Evolutionary conservation across 2,888 invertebrate species (phyloP), one percentile per base, ranked within the genome.

Genomic region (Patella depressa): DNA sequence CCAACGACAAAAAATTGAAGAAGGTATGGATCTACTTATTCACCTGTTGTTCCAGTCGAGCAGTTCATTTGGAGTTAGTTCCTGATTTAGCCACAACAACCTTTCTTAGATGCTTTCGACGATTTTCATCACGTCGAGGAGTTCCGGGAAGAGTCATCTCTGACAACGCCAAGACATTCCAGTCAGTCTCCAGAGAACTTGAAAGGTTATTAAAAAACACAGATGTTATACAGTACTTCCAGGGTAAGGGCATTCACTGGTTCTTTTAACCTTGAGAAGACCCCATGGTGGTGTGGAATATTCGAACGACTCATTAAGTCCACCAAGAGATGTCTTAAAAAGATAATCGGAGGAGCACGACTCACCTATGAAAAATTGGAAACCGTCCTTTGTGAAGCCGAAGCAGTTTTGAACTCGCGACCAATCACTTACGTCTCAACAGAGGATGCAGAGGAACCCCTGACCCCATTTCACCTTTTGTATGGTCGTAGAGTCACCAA

Each of bases 201-300:
- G 59, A n/a, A 19, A 59, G 11, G 59, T 19, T 59, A n/a, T 59
- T 19, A 17, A 59, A 59, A 11, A 19, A 59, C 19, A 19, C 19
- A 15, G 59, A 59, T 59, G 17, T 59, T 15, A 59, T n/a, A n/a
- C 19, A 59, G 5, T 59, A 59, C 59, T 59, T 59, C 7, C 59
- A 59, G 17, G 59, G 59, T 1, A 59, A 59, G 2, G 59, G 59
- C 14, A 59, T 59, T 59, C 59, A 59, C 19, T 59, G 59, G 59
- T 24, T 59, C 59, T 3, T 59, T 59, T 12, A 59, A 59, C n/a
- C 59, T 59, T 59, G 59, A 59, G 19, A 59, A 15, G 59, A 3
- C 59, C n/a, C 59, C 59, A 59, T 59, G 59, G 59, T 59, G 59
- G 59, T n/a, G 59, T 59, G 59, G 59, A 12, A 59, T 59, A 59